Evolutionary conservation across 2,113 vertebrate species (phyloP).

Genomic region (Cinclus mexicanus): DNA sequence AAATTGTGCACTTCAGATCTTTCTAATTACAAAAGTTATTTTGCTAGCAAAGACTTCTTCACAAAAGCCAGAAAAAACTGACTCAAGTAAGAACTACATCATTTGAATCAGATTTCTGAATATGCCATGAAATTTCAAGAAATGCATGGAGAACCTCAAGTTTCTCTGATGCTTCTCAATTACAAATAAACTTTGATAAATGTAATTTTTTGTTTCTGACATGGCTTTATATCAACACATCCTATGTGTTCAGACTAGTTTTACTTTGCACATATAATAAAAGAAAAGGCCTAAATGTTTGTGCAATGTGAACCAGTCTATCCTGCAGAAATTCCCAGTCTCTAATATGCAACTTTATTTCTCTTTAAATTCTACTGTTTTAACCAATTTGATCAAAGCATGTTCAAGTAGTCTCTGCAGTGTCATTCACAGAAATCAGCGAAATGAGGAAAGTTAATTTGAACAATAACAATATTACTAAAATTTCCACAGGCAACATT

Average conservation of each 20-base stretch:
- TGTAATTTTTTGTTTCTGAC: conserved; percentile 9
- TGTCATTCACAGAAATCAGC: background rate
- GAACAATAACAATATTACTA: background rate
- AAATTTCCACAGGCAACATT: background rate
- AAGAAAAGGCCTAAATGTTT: background rate
- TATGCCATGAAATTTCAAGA: conserved; percentile 40
- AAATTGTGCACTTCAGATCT: background rate
- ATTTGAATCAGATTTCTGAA: conserved; percentile 34
- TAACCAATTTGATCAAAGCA: background rate
- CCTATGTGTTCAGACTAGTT: background rate
- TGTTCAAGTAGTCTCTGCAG: background rate
- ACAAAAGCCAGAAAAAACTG: conserved; percentile 46
- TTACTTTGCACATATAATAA: background rate
- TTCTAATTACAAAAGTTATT: conserved; percentile 25
- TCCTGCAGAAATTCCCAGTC: background rate
- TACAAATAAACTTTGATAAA: conserved; percentile 7
- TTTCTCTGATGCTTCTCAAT: background rate
- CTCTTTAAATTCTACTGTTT: background rate
- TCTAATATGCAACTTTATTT: background rate
- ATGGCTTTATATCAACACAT: background rate
- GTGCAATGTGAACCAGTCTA: background rate
- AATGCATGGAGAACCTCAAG: background rate
- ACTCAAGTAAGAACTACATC: conserved; percentile 33
- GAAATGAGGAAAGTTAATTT: background rate
- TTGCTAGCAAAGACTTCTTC: conserved; percentile 31